Percentiles rank a stretch among this genome's conserved stretches.
phyloP scores from a whole-genome alignment of 2,888 invertebrate species.

The Drosophila lacicola region DNA sequence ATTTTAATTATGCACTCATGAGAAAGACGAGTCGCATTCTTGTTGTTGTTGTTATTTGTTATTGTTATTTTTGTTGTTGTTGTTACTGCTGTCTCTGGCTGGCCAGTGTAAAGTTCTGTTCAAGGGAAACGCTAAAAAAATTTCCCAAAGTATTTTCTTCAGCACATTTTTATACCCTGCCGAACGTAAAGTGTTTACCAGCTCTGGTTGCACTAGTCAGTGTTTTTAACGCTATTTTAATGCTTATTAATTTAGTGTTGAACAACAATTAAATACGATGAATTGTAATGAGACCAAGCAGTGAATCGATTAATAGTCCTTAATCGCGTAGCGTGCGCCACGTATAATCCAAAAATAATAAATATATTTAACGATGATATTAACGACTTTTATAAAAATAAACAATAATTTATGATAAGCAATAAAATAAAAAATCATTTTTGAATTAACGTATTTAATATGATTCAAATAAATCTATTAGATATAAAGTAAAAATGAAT shows the following conservation, averaged over 20 bases:
- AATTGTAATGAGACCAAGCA: too few relatives aligned
- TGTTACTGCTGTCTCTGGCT: slow-evolving; percentile 29
- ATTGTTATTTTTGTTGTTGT: slow-evolving; percentile 20
- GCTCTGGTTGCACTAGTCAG: not conserved
- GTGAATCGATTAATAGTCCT: too few relatives aligned
- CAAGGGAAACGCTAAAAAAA: slow-evolving; percentile 47
- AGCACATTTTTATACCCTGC: slow-evolving; percentile 46
- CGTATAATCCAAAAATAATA: too few relatives aligned
- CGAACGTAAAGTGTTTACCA: not conserved
- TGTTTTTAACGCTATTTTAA: too few relatives aligned
- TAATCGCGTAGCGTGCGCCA: too few relatives aligned
- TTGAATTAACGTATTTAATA: not conserved
- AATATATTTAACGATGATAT: too few relatives aligned
- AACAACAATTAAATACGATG: too few relatives aligned
- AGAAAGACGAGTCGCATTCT: slow-evolving; percentile 63
- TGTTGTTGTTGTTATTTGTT: slow-evolving; percentile 25
- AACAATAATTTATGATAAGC: not conserved
- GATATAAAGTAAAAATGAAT: not conserved
- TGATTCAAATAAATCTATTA: not conserved
- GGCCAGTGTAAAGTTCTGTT: slow-evolving; percentile 47
- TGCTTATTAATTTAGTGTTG: too few relatives aligned
- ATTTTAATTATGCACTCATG: slow-evolving; percentile 72
- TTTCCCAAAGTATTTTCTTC: slow-evolving; percentile 51
- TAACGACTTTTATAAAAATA: not conserved
- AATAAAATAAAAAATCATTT: not conserved